Evolutionary conservation across 1,140 invertebrate genomes (phyloP), one percentile per base, ranked within the genome.

Genomic region (Forficula auricularia): DNA sequence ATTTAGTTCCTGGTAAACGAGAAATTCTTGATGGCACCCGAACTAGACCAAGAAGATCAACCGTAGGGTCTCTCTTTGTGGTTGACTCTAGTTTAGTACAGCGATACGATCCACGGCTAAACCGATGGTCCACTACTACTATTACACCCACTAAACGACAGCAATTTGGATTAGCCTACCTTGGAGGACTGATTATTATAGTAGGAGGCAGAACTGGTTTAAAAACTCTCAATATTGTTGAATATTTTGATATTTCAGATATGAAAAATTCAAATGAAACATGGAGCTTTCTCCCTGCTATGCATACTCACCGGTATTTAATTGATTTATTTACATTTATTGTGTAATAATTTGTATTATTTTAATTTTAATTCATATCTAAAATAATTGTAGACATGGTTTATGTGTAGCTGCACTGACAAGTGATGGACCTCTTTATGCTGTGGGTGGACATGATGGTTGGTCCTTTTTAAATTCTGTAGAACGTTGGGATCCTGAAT

Each of bases 381-480:
- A n/a, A 14, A 36, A 6, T 6, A 14, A 36, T 36, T 15, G 12
- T n/a, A 43, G 10, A 27, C 33, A 19, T 14, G 18, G 18, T 46
- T 27, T 48, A 73, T 87, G 87, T 27, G 85, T 95, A 18, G 87
- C 83, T 2, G 79, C 90, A 8, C 63, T 95, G 30, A 27, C 22
- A 10, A 27, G 22, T 27, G 79, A 75, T 37, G 83, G 85, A 0
- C 85, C 86, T 1, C 70, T 96, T 35, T 96, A 95, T 65, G 89
- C 88, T 4, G 85, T 95, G 7, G 90, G 89, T 19, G 91, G 89
- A 12, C 88, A 95, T 57, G 90, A 95, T 65, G 82, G 77, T 22
- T 94, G 88, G 88, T 88, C 85, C 52, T 95, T 92, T 60, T 64
- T 92, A 9, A 88, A 87, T 57, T 87, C 86, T 3, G 88, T 91